Evolutionary conservation across 2,113 vertebrate species (phyloP), one percentile per base, ranked within the genome.

Genomic region (Equus quagga): DNA sequence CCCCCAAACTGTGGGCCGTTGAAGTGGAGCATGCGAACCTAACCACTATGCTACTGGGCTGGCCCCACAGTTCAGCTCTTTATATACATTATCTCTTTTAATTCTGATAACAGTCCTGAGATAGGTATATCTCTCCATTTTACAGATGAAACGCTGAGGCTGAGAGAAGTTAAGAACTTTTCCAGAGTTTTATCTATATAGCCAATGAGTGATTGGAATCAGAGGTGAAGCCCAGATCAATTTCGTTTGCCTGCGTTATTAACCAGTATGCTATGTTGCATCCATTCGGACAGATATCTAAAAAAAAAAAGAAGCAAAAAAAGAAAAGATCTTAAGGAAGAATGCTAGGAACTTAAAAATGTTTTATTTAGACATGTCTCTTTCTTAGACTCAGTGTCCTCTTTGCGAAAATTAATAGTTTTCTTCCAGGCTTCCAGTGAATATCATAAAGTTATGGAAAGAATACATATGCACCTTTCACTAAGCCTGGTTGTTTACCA

Each of bases 81-180:
- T 70, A 41, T 82, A 33, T 44, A 17, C 7, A 54, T 95, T 58
- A 58, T 23, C 46, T 89, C 24, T 93, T 88, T 96, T 96, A 88
- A 91, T 93, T 95, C 60, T 73, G 56, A 64, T 14, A 96, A n/a
- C 18, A 92, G 10, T 90, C 67, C 36, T 79, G 33, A 89, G 28
- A 58, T 62, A 60, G 17, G 1, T 60, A 14, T 73, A 49, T 58
- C 18, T 70, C 9, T 81, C n/a, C 33, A 54, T 88, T 95, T 82
- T 83, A 56, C 13, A 81, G 44, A 67, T 75, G 70, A 83, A 95
- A 75, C 51, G 56, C 28, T 78, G n/a, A 83, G 46, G 33, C 46
- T 80, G 33, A 82, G 64, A 90, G 75, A 87, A 18, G 8, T 87
- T 94, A 86, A 60, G 49, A 76, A 49, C 26, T 89, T 93, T 87